phyloP scores from a whole-genome alignment of 2,113 vertebrate genomes.

The Amphilophus citrinellus region DNA sequence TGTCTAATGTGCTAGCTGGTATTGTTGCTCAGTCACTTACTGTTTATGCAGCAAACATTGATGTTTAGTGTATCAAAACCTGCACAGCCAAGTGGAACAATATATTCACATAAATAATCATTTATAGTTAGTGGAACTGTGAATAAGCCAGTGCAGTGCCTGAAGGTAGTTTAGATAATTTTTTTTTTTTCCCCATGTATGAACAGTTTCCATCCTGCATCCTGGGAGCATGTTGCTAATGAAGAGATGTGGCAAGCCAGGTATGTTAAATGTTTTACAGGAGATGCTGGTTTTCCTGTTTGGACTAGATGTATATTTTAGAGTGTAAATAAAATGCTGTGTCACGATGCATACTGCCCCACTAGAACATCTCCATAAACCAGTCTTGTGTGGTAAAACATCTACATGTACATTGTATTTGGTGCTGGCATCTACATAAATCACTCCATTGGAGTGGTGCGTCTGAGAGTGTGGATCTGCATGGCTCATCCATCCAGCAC shows the following conservation, averaged over 20 bases:
- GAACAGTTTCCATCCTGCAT: conserved; percentile 88
- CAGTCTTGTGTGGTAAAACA: conserved; percentile 72
- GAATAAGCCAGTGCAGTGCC: conserved; percentile 33
- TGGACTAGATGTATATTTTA: conserved; percentile 28
- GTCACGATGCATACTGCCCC: conserved; percentile 59
- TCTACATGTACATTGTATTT: conserved; percentile 60
- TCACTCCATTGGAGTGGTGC: conserved; percentile 70
- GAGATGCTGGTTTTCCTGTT: conserved; percentile 10
- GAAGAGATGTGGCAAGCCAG: conserved; percentile 99
- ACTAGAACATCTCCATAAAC: conserved; percentile 75
- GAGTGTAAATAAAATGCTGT: conserved; percentile 60
- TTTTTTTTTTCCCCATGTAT: conserved; percentile 17
- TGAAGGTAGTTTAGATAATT: conserved; percentile 53
- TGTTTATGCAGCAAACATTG: conserved; percentile 69
- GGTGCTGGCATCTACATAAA: conserved; percentile 69
- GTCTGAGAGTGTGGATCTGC: conserved; percentile 72
- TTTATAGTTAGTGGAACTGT: conserved; percentile 68
- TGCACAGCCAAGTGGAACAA: conserved; percentile 54
- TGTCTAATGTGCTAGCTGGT: conserved; percentile 74
- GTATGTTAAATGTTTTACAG: conserved; percentile 74
- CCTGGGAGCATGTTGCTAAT: conserved; percentile 96
- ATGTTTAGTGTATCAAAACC: conserved; percentile 63
- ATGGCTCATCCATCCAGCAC: conserved; percentile 78
- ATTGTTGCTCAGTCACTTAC: conserved; percentile 75
- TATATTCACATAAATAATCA: conserved; percentile 70